A percentile compares a stretch with the other conserved stretches of the same genome.
These are phyloP conservation scores for Pandion haliaetus DNA, from an alignment of 2,113 vertebrate species.

Conservation along the genomic window DNA sequence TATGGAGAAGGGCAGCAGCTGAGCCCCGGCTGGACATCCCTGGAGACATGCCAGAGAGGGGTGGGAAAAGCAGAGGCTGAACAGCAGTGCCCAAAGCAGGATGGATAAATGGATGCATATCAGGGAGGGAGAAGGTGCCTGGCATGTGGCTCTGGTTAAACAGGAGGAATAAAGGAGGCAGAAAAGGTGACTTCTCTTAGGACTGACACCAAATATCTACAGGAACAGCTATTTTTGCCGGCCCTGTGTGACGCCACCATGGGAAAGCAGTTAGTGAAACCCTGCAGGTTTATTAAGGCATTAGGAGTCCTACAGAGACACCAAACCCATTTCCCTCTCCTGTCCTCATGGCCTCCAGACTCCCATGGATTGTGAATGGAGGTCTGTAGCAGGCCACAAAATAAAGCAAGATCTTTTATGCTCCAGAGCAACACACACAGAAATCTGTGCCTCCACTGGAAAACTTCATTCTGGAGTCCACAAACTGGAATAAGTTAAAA, in stretches of 20 bases:
- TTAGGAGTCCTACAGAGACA: neutral
- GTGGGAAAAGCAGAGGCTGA: neutral
- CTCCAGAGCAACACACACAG: neutral
- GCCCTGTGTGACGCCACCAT: neutral
- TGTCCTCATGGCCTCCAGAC: neutral
- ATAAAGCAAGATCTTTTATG: neutral
- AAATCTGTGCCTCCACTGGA: neutral
- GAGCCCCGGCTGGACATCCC: neutral
- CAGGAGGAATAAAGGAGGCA: neutral
- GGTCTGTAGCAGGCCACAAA: neutral
- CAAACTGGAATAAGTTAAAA: neutral
- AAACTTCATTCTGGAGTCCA: neutral
- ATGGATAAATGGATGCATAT: neutral
- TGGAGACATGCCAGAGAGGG: neutral
- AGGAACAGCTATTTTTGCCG: neutral
- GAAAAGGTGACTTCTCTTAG: neutral
- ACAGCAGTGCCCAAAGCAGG: neutral
- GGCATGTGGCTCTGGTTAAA: neutral
- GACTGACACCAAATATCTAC: neutral
- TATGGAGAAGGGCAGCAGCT: slow-evolving; percentile 41
- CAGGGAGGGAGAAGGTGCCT: neutral
- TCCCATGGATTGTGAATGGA: neutral
- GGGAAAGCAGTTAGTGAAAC: neutral
- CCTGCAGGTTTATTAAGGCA: neutral
- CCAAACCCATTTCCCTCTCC: neutral